Base-by-base conservation (phyloP, 2,797 vertebrate genomes). In the Stomatorhinus walkeri region DNA sequence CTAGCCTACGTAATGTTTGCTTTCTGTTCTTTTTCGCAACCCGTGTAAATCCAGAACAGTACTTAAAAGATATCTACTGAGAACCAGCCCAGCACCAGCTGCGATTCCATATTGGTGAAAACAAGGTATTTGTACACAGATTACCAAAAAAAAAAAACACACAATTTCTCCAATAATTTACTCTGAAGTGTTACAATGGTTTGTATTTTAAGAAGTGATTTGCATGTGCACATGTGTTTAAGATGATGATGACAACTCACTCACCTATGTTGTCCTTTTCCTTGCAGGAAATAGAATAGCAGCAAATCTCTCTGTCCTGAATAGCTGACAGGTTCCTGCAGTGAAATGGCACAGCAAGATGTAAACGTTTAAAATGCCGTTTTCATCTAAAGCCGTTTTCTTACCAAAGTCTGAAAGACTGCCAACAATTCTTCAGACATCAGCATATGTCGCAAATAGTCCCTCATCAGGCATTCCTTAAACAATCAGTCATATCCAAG, bases 271-370 rank as follows among this genome's bases (percentile, higher is more conserved):
- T 97, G 95, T 98, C 96, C 94, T 97, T 97, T 93, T 99, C 98
- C 97, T 99, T 99, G 97, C 98, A 99, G 91, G 98, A 99, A 97
- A 99, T 98, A 76, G 98, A 96, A 93, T 97, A 97, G 94, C 95
- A 97, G 94, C 95, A 96, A 87, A 97, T 97, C 94, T 97, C 95
- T 92, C 96, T 95, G 94, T 98, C 96, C 93, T 97, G 96, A 95
- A 96, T 96, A 91, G 96, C 97, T 92, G 96, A 95, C 92, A 97
- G 93, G 91, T 97, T 96, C 96, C 96, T 97, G 90, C 3, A 88
- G 90, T 1, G 81, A 64, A 9, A 40, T 5, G 48, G 7, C 12
- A 84, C 19, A 48, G 81, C n/a, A 84, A n/a, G n/a, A 56, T 4
- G 84, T 6, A 54, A 87, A 28, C 28, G 1, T 86, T 87, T 56